phyloP scores from a whole-genome alignment of 2,888 invertebrate genomes.

The Oscheius sp. region DNA sequence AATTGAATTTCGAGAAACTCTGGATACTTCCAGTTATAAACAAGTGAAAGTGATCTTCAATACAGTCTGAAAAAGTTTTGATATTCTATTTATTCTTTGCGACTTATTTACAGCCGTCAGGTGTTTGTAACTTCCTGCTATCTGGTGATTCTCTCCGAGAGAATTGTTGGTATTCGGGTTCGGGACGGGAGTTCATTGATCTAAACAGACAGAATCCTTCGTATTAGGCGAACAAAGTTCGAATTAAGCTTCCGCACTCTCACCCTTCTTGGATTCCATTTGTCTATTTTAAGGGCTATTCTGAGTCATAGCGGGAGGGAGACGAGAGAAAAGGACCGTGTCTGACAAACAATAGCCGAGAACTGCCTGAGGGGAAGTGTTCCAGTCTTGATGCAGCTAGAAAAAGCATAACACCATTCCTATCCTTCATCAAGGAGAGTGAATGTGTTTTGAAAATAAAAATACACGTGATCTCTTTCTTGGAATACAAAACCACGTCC shows the following conservation, averaged over 20 bases:
- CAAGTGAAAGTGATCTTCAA: too few relatives aligned
- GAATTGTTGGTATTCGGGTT: background rate
- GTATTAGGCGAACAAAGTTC: background rate
- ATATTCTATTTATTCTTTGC: too few relatives aligned
- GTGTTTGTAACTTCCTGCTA: slow-evolving; percentile 11
- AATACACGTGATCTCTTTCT: background rate
- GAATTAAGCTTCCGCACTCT: background rate
- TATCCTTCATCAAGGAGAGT: background rate
- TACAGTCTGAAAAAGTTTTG: too few relatives aligned
- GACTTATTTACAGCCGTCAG: too few relatives aligned
- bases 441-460: background rate
- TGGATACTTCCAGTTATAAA: too few relatives aligned
- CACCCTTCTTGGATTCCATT: background rate
- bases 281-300: slow-evolving; percentile 14
- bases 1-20: too few relatives aligned
- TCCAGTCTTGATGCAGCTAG: background rate
- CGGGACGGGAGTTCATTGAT: too few relatives aligned
- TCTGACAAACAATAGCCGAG: slow-evolving; percentile 6
- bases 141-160: background rate
- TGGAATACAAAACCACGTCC: background rate
- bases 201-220: background rate
- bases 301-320: slow-evolving; percentile 8
- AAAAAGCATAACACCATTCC: background rate
- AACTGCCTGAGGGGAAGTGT: background rate
- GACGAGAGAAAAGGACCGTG: background rate